Percentiles rank a stretch among this genome's conserved stretches.
Evolutionary conservation across 2,113 vertebrate species (phyloP).

Genomic region (Coracopsis vasa): DNA sequence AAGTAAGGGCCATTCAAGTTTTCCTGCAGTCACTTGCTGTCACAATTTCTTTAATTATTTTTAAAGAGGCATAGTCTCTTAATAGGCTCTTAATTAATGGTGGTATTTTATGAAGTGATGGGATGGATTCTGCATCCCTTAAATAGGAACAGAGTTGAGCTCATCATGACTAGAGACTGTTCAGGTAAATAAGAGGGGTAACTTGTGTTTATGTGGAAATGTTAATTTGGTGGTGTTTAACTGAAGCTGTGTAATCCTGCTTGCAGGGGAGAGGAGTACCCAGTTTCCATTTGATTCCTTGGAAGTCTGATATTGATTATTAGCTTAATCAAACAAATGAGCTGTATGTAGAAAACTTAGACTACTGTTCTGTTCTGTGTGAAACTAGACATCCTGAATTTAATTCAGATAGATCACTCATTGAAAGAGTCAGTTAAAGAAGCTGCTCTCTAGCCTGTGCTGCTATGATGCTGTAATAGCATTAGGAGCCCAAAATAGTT

Average conservation of each 20-base stretch:
- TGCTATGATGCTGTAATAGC: background rate
- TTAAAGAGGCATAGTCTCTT: background rate
- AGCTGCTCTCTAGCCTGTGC: background rate
- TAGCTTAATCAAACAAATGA: background rate
- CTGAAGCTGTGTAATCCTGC: background rate
- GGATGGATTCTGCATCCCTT: background rate
- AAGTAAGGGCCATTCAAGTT: background rate
- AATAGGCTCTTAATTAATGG: background rate
- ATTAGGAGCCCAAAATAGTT: background rate
- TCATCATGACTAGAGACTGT: background rate
- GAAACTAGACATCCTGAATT: background rate
- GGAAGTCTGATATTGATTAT: background rate
- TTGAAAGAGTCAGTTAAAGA: background rate
- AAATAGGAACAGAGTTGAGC: background rate
- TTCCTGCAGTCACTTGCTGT: background rate
- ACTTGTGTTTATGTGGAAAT: background rate
- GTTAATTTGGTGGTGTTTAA: background rate
- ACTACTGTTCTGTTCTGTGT: background rate
- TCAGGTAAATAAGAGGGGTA: background rate
- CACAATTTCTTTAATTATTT: background rate
- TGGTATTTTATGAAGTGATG: background rate
- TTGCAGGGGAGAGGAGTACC: background rate
- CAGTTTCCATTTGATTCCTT: background rate
- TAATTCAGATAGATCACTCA: background rate
- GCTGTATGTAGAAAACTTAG: background rate